Conservation (phyloP, 2,888 invertebrate genomes). For the Busseola fusca region DNA sequence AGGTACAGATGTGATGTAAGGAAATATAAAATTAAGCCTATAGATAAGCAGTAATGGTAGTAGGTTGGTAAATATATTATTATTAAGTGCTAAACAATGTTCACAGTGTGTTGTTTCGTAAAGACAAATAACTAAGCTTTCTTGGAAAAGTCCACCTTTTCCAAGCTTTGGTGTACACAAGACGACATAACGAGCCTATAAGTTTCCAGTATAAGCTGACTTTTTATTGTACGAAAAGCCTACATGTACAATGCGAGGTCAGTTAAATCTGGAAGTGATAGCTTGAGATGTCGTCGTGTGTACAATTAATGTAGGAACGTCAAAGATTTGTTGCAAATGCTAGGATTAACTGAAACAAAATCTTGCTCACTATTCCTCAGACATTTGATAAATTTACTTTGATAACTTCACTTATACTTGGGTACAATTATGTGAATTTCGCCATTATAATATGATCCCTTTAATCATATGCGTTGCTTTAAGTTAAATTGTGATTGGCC, state of each 20-base stretch:
- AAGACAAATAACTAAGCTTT: not conserved
- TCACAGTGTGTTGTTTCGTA: not conserved
- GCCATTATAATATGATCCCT: not conserved
- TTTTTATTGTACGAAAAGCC: not conserved
- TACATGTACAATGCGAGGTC: not conserved
- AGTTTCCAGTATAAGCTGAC: no score
- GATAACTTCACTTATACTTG: not conserved
- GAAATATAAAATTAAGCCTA: not conserved
- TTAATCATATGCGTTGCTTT: no score
- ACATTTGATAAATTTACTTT: no score
- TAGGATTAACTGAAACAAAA: not conserved
- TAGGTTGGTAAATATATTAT: conserved; percentile 4
- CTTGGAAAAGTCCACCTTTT: not conserved
- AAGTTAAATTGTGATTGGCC: no score
- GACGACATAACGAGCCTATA: not conserved
- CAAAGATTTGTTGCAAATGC: not conserved
- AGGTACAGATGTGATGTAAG: not conserved
- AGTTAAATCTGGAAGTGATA: not conserved
- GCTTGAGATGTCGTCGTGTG: not conserved
- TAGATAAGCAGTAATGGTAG: not conserved
- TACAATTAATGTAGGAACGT: not conserved
- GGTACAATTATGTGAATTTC: not conserved
- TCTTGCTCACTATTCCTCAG: not conserved
- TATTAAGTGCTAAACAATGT: not conserved
- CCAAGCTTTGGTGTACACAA: not conserved